phyloP scores from a whole-genome alignment of 2,113 vertebrate genomes.

The Anser cygnoides region DNA sequence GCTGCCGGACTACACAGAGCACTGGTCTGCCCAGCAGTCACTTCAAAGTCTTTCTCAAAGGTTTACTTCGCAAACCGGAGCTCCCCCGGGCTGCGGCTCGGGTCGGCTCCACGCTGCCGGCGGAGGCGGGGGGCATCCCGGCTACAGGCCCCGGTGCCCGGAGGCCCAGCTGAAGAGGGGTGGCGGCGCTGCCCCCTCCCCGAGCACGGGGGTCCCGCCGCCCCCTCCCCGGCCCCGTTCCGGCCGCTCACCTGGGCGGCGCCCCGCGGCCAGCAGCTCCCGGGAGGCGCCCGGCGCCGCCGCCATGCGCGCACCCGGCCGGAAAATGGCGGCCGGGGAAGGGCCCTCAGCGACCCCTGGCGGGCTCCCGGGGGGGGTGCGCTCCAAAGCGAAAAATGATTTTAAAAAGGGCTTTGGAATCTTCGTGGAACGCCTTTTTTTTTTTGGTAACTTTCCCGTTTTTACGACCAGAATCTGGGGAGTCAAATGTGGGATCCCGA shows the following conservation, averaged over 20 bases:
- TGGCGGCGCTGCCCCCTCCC: neutral
- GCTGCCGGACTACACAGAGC: fast-evolving
- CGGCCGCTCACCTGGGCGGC: constrained; percentile 62
- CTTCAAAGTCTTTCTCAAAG: neutral
- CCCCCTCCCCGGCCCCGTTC: neutral
- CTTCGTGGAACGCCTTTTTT: too few species aligned
- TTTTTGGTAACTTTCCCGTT: neutral
- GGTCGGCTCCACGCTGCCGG: neutral
- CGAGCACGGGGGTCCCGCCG: neutral
- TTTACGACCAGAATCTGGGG: neutral
- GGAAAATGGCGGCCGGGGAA: too few species aligned
- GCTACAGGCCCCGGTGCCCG: too few species aligned
- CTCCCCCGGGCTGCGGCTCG: neutral
- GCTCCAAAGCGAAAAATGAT: too few species aligned
- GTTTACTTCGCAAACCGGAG: neutral
- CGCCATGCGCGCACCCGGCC: too few species aligned
- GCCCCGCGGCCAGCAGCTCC: constrained; percentile 75
- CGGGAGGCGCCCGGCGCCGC: constrained; percentile 24
- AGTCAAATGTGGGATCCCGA: neutral
- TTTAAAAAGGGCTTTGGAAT: too few species aligned
- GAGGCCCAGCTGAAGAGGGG: neutral
- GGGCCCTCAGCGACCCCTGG: too few species aligned
- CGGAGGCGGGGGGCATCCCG: too few species aligned
- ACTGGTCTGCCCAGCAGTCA: neutral
- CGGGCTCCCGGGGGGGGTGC: too few species aligned